Conservation (phyloP, 2,797 vertebrate species). For the Onychomys leucogaster region DNA sequence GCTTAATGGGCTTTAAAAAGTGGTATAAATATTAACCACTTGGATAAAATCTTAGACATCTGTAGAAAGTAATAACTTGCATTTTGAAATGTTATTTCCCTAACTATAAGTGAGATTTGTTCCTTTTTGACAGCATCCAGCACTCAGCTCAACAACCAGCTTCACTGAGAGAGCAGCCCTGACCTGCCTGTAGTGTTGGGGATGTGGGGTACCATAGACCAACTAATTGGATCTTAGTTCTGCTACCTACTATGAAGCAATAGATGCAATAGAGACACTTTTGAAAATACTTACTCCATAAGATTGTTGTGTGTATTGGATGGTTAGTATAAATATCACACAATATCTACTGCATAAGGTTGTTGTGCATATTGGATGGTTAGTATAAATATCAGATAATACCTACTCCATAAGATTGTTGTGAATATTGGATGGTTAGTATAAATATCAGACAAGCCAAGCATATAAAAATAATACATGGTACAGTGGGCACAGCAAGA, state of each 20-base stretch:
- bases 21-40: background rate
- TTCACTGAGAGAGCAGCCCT: background rate
- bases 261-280: background rate
- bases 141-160: background rate
- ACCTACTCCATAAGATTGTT: background rate
- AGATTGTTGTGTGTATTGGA: background rate
- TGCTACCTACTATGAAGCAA: background rate
- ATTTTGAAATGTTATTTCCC: background rate
- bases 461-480: slow-evolving; percentile 5
- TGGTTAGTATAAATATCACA: background rate
- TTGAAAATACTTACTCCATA: background rate
- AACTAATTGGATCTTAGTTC: background rate
- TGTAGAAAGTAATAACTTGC: background rate
- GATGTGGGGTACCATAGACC: accelerated
- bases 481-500: background rate
- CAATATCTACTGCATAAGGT: background rate
- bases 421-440: background rate
- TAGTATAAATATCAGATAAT: background rate
- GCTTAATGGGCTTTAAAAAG: slow-evolving; percentile 20
- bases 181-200: no score
- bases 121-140: background rate
- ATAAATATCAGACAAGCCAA: background rate
- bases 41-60: background rate
- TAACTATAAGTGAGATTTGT: background rate
- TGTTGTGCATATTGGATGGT: background rate